These are phyloP conservation scores for Mus caroli DNA, from an alignment of 2,797 vertebrate genomes.

Conservation along the genomic window DNA sequence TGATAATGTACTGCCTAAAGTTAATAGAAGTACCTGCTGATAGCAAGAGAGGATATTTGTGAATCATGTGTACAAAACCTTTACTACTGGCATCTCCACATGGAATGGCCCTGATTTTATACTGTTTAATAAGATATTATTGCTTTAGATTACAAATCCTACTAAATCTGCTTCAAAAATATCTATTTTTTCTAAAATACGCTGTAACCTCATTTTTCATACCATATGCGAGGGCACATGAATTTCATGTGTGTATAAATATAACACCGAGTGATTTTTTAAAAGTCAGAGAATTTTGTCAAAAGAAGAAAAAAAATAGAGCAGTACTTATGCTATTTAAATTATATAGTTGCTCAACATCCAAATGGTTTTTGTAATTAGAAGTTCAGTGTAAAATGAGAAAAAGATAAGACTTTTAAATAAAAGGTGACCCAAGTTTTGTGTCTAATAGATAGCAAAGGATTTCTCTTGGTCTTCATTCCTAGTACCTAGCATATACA, in stretches of 20 bases:
- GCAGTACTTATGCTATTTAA: not conserved
- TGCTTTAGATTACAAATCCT: not conserved
- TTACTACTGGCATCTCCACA: not conserved
- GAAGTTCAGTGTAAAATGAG: not conserved
- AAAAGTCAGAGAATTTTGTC: not conserved
- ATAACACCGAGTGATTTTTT: not conserved
- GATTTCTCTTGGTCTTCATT: not conserved
- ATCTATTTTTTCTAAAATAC: not conserved
- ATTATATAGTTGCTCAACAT: not conserved
- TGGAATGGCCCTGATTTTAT: not conserved
- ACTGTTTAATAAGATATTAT: slow-evolving; percentile 20
- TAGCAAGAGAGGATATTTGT: slow-evolving; percentile 62
- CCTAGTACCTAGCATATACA: not conserved
- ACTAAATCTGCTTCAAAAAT: not conserved
- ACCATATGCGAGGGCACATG: not conserved
- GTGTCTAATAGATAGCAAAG: not conserved
- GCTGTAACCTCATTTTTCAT: not conserved
- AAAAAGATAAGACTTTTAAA: not conserved
- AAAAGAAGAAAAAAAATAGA: not conserved
- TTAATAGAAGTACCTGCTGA: slow-evolving; percentile 56
- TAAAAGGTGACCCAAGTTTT: not conserved
- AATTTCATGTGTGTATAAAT: not conserved
- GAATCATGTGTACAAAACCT: not conserved
- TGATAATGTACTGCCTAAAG: slow-evolving; percentile 49
- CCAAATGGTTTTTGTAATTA: not conserved